These are phyloP conservation scores for Tenualosa thibaudeaui DNA, from an alignment of 2,797 vertebrate genomes.

Conservation along the genomic window DNA sequence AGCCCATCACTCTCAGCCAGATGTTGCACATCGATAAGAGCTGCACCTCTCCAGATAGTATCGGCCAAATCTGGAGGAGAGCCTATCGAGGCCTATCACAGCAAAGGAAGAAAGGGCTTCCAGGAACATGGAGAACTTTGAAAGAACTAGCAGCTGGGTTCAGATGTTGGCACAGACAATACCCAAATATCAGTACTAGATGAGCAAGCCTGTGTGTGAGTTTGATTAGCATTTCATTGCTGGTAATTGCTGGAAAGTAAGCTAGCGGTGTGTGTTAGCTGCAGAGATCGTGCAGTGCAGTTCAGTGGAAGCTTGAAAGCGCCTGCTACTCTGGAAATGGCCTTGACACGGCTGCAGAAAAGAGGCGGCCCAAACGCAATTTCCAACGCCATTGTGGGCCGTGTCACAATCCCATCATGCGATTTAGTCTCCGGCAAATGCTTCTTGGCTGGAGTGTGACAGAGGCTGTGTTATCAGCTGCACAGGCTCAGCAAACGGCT, in stretches of 20 bases:
- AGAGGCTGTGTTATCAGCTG: constrained; percentile 71
- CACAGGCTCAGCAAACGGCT: constrained; percentile 55
- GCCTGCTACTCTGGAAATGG: constrained; percentile 45
- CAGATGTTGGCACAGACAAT: constrained; percentile 2
- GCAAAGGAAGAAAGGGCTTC: neutral
- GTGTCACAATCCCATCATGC: constrained; percentile 59
- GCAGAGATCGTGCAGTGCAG: neutral
- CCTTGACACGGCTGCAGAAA: constrained; percentile 55
- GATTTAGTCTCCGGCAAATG: constrained; percentile 61
- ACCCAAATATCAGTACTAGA: neutral
- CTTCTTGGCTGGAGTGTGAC: constrained; percentile 72
- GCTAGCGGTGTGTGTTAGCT: neutral
- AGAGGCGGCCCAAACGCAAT: constrained; percentile 40
- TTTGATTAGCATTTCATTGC: neutral
- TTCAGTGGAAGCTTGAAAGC: constrained; percentile 34
- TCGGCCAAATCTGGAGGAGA: constrained; percentile 65
- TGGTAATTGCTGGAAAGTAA: neutral
- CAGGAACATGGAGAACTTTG: neutral
- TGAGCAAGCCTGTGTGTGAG: neutral
- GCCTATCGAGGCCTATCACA: constrained; percentile 31
- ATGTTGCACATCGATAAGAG: constrained; percentile 72
- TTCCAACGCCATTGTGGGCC: constrained; percentile 54
- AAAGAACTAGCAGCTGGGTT: neutral
- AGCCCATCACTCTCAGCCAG: constrained; percentile 73
- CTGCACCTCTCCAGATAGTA: constrained; percentile 62